phyloP scores from a whole-genome alignment of 2,113 vertebrate species.

The Antidorcas marsupialis region DNA sequence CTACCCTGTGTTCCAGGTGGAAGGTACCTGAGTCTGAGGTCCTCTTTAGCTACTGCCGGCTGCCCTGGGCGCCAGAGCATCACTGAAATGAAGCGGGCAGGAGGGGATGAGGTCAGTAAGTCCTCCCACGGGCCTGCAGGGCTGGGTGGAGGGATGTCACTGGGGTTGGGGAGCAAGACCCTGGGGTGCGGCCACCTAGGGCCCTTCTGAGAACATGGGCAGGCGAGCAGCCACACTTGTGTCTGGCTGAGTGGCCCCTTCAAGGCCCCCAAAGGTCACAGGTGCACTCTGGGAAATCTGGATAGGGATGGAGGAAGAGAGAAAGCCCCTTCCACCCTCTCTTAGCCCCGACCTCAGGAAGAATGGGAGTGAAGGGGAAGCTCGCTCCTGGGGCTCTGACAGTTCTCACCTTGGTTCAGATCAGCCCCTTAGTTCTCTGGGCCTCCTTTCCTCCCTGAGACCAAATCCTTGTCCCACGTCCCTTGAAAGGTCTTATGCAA shows the following conservation, averaged over 20 bases:
- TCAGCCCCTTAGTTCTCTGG: background rate
- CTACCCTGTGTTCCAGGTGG: background rate
- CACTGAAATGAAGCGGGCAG: background rate
- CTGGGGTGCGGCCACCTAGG: background rate
- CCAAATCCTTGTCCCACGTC: background rate
- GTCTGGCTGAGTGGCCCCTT: background rate
- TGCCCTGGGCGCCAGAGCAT: accelerated
- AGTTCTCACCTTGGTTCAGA: no score
- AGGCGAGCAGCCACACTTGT: background rate
- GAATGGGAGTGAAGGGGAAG: background rate
- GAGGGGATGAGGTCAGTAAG: accelerated
- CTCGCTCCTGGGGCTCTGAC: background rate
- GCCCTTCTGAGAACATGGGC: background rate
- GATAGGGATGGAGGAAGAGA: background rate
- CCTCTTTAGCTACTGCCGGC: background rate
- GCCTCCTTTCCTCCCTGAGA: background rate
- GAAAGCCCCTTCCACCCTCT: background rate
- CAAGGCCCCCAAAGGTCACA: background rate
- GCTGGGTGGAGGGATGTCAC: no score
- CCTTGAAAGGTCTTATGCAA: background rate
- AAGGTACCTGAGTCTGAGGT: background rate
- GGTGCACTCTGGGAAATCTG: background rate
- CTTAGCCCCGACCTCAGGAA: background rate
- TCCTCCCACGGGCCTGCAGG: background rate
- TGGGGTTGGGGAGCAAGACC: background rate